Percentiles rank a stretch among this genome's conserved stretches.
These are phyloP conservation scores for Struthio camelus DNA, from an alignment of 2,113 vertebrate species.

Conservation along the genomic window DNA sequence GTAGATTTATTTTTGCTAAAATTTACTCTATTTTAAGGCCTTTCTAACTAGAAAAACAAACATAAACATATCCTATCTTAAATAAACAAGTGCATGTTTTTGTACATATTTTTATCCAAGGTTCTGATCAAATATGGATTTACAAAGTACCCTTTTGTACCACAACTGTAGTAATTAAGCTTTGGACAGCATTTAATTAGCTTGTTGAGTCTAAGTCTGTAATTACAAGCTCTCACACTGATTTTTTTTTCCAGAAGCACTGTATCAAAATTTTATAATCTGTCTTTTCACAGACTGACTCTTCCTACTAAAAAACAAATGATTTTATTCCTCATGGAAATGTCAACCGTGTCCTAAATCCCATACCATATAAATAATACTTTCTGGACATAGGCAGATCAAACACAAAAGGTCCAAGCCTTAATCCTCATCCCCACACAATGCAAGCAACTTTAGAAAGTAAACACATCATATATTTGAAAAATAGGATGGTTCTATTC, in stretches of 20 bases:
- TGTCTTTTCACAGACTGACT: neutral
- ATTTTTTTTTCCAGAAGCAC: neutral
- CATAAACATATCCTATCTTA: neutral
- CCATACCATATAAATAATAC: conserved; percentile 45
- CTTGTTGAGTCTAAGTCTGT: neutral
- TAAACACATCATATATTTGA: neutral
- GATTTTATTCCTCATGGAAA: conserved; percentile 39
- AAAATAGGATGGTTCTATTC: neutral
- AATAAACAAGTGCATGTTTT: neutral
- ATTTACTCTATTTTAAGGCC: neutral
- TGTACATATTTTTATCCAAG: neutral
- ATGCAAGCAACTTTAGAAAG: conserved; percentile 25
- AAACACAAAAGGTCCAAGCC: conserved; percentile 56
- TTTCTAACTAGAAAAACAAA: neutral
- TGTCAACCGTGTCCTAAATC: conserved; percentile 40
- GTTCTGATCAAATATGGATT: neutral
- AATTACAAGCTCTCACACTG: neutral
- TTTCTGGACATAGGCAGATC: conserved; percentile 61
- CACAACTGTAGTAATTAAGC: neutral
- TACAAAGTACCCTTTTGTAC: neutral
- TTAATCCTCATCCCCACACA: conserved; percentile 62
- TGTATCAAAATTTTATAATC: neutral
- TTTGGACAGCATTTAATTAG: conserved; percentile 15
- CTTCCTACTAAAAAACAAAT: conserved; percentile 35
- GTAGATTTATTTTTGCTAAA: neutral